Evolutionary conservation across 2,888 invertebrate genomes (phyloP), one percentile per base, ranked within the genome.

Genomic region (Ormyrus pomaceus): DNA sequence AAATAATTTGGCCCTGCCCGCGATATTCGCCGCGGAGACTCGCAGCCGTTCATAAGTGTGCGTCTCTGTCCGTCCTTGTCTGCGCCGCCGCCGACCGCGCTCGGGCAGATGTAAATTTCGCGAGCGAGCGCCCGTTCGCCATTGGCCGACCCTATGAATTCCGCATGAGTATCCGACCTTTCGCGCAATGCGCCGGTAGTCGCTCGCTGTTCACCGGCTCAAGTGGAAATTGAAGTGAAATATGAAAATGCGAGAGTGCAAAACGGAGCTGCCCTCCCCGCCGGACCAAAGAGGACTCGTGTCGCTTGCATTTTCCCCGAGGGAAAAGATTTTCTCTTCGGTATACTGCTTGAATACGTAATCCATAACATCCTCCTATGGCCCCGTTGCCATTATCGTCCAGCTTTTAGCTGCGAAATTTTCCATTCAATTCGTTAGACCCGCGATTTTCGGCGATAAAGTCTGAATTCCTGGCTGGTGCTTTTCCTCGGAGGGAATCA

Each of bases 221-320:
- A 87, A 88, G 87, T 88, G 87, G 86, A 89, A 88, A 88, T 89
- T 88, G 86, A 86, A 87, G 88, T 87, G 87, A 88, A 88, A 88
- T 89, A 88, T 87, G 89, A 88, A 88, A 88, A 88, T 88, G 85
- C 84, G 81, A 83, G 83, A 81, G 77, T 79, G 80, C 79, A 82
- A 48, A 56, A 51, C 11, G 8, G 62, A 66, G 51, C 50, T 13
- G 58, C 56, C 13, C 56, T 55, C 77, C 70, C 53, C 66, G 70
- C n/a, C 48, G 51, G 34, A 34, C 34, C 34, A 34, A 34, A 34
- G 34, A 34, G 34, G 34, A 34, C 34, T 34, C 70, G 72, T 66
- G 56, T 46, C 83, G 69, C 73, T 51, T 69, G 77, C 83, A 77
- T 84, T 84, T 83, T 83, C 83, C 81, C 75, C 61, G 13, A n/a